Evolutionary conservation across 2,113 vertebrate genomes (phyloP), one percentile per base, ranked within the genome.

Genomic region (Empidonax alnorum): DNA sequence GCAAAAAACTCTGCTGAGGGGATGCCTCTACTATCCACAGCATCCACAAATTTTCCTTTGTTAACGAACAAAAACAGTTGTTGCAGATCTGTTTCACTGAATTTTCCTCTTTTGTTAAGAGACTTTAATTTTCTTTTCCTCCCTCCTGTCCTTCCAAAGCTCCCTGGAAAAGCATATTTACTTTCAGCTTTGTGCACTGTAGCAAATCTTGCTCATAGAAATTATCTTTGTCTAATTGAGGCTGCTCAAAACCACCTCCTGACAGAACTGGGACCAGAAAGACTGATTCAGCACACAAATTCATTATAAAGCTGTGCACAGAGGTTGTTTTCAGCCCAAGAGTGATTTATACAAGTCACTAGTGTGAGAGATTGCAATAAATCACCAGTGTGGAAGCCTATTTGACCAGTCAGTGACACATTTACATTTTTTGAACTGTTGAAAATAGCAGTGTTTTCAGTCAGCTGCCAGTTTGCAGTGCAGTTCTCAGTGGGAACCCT

Each of bases 391-490:
- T 72, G 53, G 42, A 90, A 92, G 55, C 89, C 84, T 86, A 50
- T 93, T 89, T 89, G 81, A 97, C 93, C 65, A 41, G 82, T 90
- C 5, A 6, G 41, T 95, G 94, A 74, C 83, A 61, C 18, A 91
- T 97, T 95, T 96, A 78, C 87, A 90, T 96, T 94, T 97, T 91
- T 82, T 89, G 66, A 93, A 91, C 65, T 84, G 87, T 83, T 71
- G 66, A 91, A 89, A 96, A 52, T 91, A 93, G 77, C 84, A 58
- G 83, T 76, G 71, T 88, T 88, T 94, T 82, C 41, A 90, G 85
- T 83, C 88, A 86, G 39, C 65, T 96, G 95, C 84, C 95, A 69
- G 59, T 95, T 92, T 91, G 69, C 72, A 88, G 93, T 77, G 62
- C 74, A 76, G 62, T 44, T 96, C 80, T 95, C 68, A 74, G 86